Evolutionary conservation across 2,797 vertebrate species (phyloP), one percentile per base, ranked within the genome.

Genomic region (Gobionotothen gibberifrons): DNA sequence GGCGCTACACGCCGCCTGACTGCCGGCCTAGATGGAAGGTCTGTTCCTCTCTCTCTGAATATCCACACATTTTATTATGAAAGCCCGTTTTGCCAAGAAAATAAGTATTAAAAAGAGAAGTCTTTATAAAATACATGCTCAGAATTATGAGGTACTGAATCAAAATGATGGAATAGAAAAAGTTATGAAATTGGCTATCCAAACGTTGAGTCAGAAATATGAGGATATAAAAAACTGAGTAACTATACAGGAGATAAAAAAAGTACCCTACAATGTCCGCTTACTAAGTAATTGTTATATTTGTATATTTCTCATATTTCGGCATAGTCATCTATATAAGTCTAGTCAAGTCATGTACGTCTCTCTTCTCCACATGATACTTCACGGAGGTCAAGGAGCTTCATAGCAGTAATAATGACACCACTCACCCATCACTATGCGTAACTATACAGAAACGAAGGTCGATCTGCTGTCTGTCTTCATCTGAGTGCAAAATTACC

Each of bases 11-110:
- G 0, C 98, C 98, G 0, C 93, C 92, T 0, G 98, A 99, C 93
- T 99, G 98, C 81, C 87, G 93, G 67, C 93, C 98, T 3, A 93
- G 95, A 76, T 97, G 98, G 95, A 97, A 97, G 91, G 93, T 93
- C 56, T 72, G 84, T 82, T 11, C 11, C 13, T 22, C 1, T 26
- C 21, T 40, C 5, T 43, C 32, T 66, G 9, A 29, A n/a, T 11
- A 36, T n/a, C 43, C 15, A 6, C n/a, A 39, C 15, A 44, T 48
- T 54, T 39, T 17, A 5, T 22, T 22, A 52, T 29, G 14, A 6
- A 52, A 73, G 26, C 32, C 19, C 13, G 8, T 54, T 74, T n/a
- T 67, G 5, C 13, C 22, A 29, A 17, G 43, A 54, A 17, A 49
- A 13, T 1, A 21, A 9, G 4, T 26, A n/a, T 59, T 3, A 54